Percentiles rank a stretch among this genome's conserved stretches.
These are phyloP conservation scores for Otolemur crassicaudatus DNA, from an alignment of 2,797 vertebrate species.

Conservation along the genomic window DNA sequence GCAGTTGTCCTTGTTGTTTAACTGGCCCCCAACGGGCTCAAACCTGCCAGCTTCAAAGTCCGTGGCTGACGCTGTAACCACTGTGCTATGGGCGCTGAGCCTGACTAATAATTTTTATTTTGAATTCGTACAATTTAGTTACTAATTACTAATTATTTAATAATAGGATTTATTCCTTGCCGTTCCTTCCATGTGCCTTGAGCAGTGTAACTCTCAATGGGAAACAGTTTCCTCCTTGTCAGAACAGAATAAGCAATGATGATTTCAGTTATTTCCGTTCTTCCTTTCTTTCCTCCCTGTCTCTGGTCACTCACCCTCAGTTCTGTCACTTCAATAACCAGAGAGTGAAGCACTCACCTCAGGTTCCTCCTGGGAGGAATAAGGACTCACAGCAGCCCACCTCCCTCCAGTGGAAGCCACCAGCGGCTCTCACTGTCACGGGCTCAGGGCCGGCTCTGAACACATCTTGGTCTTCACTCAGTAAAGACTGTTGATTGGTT, in stretches of 20 bases:
- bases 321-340: slow-evolving; percentile 42
- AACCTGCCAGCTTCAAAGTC: too few relatives aligned
- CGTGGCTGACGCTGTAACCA: too few relatives aligned
- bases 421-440: not conserved
- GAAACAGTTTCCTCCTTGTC: not conserved
- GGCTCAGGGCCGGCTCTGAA: not conserved
- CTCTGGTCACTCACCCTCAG: slow-evolving; percentile 33
- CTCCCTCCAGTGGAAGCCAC: not conserved
- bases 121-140: not conserved
- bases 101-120: not conserved
- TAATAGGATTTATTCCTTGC: not conserved
- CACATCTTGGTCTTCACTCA: not conserved
- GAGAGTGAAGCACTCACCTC: not conserved
- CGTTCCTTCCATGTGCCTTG: not conserved
- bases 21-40: too few relatives aligned
- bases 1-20: too few relatives aligned
- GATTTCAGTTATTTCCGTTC: not conserved
- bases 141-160: not conserved
- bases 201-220: not conserved
- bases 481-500: not conserved
- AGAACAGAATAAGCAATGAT: not conserved
- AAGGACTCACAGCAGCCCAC: slow-evolving; percentile 13
- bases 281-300: not conserved
- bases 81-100: too few relatives aligned
- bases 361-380: not conserved